Conservation (phyloP, 2,797 vertebrate genomes). For the Sebastes ruberrimus region DNA sequence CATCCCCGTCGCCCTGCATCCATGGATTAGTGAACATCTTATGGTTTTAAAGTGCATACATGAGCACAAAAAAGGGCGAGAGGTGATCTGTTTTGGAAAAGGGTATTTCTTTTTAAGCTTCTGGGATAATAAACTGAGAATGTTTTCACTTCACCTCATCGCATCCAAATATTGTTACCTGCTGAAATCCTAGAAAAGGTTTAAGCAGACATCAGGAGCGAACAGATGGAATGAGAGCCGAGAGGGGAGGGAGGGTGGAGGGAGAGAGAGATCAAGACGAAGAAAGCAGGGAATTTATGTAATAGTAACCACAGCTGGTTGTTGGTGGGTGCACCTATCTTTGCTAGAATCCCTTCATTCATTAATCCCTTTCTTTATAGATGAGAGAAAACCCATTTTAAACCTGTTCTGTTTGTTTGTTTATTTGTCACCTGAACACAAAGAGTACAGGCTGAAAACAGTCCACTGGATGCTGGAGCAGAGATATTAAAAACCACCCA, state of each 20-base stretch:
- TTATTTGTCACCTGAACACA: background rate
- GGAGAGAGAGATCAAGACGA: slow-evolving; percentile 19
- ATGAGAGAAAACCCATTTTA: background rate
- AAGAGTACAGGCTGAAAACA: background rate
- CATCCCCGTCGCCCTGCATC: background rate
- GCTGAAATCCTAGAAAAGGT: slow-evolving; percentile 43
- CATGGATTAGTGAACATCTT: slow-evolving; percentile 1
- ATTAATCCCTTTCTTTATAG: background rate
- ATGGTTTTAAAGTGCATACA: background rate
- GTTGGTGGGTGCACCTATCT: background rate
- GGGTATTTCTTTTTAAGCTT: background rate
- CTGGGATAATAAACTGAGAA: slow-evolving; percentile 1
- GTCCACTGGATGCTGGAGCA: slow-evolving; percentile 6
- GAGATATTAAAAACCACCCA: slow-evolving; percentile 10
- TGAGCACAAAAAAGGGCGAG: background rate
- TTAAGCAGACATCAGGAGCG: slow-evolving; percentile 40
- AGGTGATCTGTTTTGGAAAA: background rate
- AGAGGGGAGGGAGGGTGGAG: background rate
- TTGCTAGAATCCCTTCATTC: slow-evolving; percentile 1
- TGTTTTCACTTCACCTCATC: slow-evolving; percentile 8
- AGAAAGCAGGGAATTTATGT: slow-evolving; percentile 23
- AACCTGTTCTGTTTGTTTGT: background rate
- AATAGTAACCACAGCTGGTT: slow-evolving; percentile 39
- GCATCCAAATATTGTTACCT: slow-evolving; percentile 23
- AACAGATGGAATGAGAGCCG: slow-evolving; percentile 56